Conservation (phyloP, 2,113 vertebrate species). For the Ophthalmolycus amberensis region DNA sequence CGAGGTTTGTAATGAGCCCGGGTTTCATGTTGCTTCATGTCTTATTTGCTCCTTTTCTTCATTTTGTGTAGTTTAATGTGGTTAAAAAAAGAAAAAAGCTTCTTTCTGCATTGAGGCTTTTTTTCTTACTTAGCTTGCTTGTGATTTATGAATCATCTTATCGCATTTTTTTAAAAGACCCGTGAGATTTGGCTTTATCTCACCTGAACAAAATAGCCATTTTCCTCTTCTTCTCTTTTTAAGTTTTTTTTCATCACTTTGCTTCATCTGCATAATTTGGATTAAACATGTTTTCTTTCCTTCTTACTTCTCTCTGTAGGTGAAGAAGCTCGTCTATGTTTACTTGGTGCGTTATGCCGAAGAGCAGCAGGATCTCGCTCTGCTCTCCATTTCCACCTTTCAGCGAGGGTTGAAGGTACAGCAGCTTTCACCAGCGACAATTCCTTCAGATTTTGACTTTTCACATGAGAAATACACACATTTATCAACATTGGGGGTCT, state of each 20-base stretch:
- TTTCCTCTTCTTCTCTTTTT: constrained; percentile 10
- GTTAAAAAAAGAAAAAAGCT: background rate
- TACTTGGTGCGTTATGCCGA: constrained; percentile 97
- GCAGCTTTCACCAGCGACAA: background rate
- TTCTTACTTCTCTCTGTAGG: constrained; percentile 75
- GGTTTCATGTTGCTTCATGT: background rate
- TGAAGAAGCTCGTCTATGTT: constrained; percentile 98
- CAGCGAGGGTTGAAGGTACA: constrained; percentile 96
- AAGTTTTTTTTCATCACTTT: constrained; percentile 14
- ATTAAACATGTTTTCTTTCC: background rate
- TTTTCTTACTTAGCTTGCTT: constrained; percentile 14
- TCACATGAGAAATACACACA: background rate
- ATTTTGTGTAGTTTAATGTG: background rate
- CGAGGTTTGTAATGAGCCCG: constrained; percentile 85
- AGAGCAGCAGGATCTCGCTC: constrained; percentile 96
- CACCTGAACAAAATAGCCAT: constrained; percentile 32
- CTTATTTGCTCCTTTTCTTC: background rate
- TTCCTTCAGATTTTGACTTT: background rate
- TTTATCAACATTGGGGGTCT: background rate
- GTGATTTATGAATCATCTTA: constrained; percentile 18
- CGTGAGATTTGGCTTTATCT: constrained; percentile 30
- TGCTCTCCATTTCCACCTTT: constrained; percentile 98
- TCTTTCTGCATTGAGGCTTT: background rate
- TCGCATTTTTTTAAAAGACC: constrained; percentile 36
- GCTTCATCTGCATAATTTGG: constrained; percentile 34